These are phyloP conservation scores for Salvator merianae DNA, from an alignment of 2,113 vertebrate genomes.

Conservation along the genomic window DNA sequence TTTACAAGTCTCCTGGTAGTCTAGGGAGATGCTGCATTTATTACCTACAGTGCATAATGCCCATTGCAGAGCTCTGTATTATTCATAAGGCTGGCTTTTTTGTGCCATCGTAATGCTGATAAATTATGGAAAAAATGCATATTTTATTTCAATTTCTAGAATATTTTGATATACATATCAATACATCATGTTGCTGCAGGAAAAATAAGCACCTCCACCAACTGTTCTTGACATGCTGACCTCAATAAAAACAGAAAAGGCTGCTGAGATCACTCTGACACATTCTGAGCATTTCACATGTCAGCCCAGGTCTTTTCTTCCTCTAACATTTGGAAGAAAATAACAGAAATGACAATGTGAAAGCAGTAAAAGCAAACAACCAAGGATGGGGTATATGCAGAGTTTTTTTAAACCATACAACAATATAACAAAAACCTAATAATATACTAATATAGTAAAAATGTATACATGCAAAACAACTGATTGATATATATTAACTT, in stretches of 20 bases:
- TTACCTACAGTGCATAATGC: conserved; percentile 85
- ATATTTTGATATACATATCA: conserved; percentile 81
- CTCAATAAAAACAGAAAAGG: conserved; percentile 70
- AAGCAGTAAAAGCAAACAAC: background rate
- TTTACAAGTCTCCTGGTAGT: conserved; percentile 87
- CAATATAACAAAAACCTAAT: background rate
- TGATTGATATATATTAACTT: no score
- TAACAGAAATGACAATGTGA: conserved; percentile 58
- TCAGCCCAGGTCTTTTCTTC: conserved; percentile 51
- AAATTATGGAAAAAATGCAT: conserved; percentile 90
- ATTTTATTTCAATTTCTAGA: conserved; percentile 87
- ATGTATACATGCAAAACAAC: no score
- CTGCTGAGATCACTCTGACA: conserved; percentile 42
- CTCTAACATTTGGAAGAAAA: conserved; percentile 55
- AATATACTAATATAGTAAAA: no score
- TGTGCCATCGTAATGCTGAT: conserved; percentile 78
- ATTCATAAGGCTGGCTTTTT: conserved; percentile 92
- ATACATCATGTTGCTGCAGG: conserved; percentile 71
- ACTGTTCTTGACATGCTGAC: conserved; percentile 69
- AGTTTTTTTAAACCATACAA: conserved; percentile 12
- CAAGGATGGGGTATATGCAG: no score
- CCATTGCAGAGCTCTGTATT: conserved; percentile 84
- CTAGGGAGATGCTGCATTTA: conserved; percentile 81
- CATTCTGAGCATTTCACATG: conserved; percentile 50
- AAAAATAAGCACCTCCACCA: conserved; percentile 62